phyloP scores from a whole-genome alignment of 2,113 vertebrate genomes.

The Serilophus lunatus region DNA sequence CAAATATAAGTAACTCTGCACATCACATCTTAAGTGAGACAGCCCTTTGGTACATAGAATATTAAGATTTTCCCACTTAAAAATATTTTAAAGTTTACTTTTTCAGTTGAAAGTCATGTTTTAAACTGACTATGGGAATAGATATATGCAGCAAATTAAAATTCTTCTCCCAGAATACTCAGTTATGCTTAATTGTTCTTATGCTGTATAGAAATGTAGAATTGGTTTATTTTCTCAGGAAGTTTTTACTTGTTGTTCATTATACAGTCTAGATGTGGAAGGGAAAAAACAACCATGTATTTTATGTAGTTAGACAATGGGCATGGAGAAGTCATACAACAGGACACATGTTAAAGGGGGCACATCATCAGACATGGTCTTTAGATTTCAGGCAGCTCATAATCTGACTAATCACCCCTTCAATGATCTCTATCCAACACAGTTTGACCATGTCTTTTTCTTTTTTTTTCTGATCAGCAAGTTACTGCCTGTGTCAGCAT shows the following conservation, averaged over 20 bases:
- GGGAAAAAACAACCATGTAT: accelerated
- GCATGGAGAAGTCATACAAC: neutral
- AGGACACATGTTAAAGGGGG: neutral
- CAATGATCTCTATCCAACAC: neutral
- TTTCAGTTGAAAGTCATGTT: neutral
- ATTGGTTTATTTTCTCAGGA: neutral
- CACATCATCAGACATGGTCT: neutral
- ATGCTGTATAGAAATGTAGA: neutral
- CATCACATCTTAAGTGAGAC: neutral
- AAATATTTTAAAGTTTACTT: neutral
- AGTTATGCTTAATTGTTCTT: neutral
- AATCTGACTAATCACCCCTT: neutral
- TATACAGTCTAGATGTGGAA: neutral
- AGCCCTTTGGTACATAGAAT: neutral
- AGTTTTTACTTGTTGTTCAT: neutral
- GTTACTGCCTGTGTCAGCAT: neutral
- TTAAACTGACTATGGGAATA: neutral
- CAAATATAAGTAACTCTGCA: neutral
- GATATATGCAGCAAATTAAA: neutral
- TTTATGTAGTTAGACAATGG: neutral
- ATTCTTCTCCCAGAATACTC: neutral
- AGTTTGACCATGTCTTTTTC: neutral
- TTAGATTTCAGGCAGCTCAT: neutral
- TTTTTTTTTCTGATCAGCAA: neutral
- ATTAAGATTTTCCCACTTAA: neutral